These are phyloP conservation scores for Suricata suricatta DNA, from an alignment of 2,113 vertebrate species.

Conservation along the genomic window DNA sequence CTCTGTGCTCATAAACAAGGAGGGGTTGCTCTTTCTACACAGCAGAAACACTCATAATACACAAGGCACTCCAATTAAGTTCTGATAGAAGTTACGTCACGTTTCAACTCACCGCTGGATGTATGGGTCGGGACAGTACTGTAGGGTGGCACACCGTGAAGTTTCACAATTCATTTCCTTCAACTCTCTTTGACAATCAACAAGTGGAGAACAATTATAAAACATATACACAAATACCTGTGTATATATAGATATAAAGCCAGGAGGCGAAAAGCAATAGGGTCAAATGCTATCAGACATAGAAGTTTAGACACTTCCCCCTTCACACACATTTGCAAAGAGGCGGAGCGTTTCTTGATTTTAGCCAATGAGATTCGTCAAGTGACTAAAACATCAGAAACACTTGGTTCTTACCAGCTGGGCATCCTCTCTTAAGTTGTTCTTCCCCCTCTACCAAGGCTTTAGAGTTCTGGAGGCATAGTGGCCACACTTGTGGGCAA, in stretches of 20 bases:
- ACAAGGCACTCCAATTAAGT: slow-evolving; percentile 66
- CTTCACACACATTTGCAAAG: slow-evolving; percentile 93
- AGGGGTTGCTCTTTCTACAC: slow-evolving; percentile 67
- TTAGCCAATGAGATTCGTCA: slow-evolving; percentile 92
- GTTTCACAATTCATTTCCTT: slow-evolving; percentile 92
- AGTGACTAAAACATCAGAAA: slow-evolving; percentile 88
- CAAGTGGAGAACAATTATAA: slow-evolving; percentile 81
- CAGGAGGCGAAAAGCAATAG: slow-evolving; percentile 90
- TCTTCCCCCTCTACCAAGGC: slow-evolving; percentile 77
- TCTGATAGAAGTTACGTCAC: slow-evolving; percentile 74
- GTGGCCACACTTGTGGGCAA: slow-evolving; percentile 81
- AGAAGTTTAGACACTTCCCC: slow-evolving; percentile 90
- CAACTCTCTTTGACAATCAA: slow-evolving; percentile 81
- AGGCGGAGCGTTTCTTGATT: slow-evolving; percentile 88
- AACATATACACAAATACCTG: slow-evolving; percentile 78
- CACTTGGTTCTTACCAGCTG: slow-evolving; percentile 91
- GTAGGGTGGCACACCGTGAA: slow-evolving; percentile 91
- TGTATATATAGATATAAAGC: slow-evolving; percentile 81
- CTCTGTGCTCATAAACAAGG: slow-evolving; percentile 76
- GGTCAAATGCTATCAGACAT: slow-evolving; percentile 93
- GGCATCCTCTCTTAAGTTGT: slow-evolving; percentile 87
- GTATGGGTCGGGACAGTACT: slow-evolving; percentile 93
- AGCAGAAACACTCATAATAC: slow-evolving; percentile 76
- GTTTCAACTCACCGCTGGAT: slow-evolving; percentile 94
- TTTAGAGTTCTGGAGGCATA: slow-evolving; percentile 79